Evolutionary conservation across 2,113 vertebrate species (phyloP).

Genomic region (Tetrao urogallus): DNA sequence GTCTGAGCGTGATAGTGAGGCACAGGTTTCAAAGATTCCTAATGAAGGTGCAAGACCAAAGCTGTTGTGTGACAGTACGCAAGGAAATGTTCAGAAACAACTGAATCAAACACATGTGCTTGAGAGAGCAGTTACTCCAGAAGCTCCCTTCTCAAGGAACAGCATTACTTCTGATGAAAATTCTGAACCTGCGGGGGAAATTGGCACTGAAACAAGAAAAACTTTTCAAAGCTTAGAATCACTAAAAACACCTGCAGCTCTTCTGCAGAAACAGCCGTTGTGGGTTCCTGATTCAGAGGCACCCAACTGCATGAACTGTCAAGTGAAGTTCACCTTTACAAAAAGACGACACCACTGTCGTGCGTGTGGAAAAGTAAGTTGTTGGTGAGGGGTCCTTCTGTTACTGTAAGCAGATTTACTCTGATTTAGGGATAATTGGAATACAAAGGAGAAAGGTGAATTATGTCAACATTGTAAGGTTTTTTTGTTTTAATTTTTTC

Average conservation of each 20-base stretch:
- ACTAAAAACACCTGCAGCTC: conserved; percentile 31
- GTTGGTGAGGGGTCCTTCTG: neutral
- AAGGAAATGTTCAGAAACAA: conserved; percentile 67
- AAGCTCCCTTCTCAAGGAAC: neutral
- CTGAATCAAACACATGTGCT: neutral
- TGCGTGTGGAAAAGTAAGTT: conserved; percentile 94
- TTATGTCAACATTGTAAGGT: neutral
- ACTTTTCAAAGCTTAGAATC: conserved; percentile 8
- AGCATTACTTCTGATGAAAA: neutral
- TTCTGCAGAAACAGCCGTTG: conserved; percentile 85
- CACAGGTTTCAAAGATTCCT: conserved; percentile 38
- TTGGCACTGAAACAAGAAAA: conserved; percentile 73
- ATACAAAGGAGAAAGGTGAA: neutral
- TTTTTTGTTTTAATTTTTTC: neutral
- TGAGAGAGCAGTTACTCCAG: neutral
- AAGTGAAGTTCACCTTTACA: conserved; percentile 93
- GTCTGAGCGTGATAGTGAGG: conserved; percentile 20
- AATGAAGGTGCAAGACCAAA: conserved; percentile 90
- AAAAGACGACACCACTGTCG: conserved; percentile 95
- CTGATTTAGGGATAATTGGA: neutral
- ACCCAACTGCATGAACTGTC: conserved; percentile 94
- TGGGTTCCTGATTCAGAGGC: conserved; percentile 97
- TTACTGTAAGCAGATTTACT: neutral
- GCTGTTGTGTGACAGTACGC: conserved; percentile 76
- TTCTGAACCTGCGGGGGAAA: conserved; percentile 66